These are phyloP conservation scores for Agrotis exclamationis DNA, from an alignment of 2,888 invertebrate species.

Conservation along the genomic window DNA sequence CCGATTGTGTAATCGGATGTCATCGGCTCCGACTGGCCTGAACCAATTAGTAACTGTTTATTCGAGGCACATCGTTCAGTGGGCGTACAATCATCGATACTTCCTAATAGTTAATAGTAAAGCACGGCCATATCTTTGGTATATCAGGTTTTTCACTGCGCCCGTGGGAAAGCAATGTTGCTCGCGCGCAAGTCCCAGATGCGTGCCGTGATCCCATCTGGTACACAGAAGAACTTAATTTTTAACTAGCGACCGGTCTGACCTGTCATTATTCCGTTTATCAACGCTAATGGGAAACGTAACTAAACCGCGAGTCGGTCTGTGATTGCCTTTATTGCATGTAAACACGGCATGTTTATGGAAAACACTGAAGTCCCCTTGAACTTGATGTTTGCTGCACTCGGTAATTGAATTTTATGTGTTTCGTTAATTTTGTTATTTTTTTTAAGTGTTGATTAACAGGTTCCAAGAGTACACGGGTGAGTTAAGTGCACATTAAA, in stretches of 20 bases:
- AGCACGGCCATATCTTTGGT: constrained; percentile 71
- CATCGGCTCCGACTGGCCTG: constrained; percentile 51
- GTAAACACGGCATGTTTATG: constrained; percentile 76
- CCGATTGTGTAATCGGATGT: constrained; percentile 65
- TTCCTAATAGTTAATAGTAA: constrained; percentile 75
- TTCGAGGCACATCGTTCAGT: constrained; percentile 59
- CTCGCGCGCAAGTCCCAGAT: constrained; percentile 65
- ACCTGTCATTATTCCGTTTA: constrained; percentile 77
- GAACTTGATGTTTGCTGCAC: constrained; percentile 62
- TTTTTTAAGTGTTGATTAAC: constrained; percentile 36
- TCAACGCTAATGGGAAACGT: constrained; percentile 74
- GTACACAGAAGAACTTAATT: constrained; percentile 80
- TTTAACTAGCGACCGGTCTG: constrained; percentile 79
- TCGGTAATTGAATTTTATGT: constrained; percentile 54
- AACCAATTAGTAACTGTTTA: constrained; percentile 73
- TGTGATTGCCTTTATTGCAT: constrained; percentile 72
- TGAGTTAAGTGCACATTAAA: constrained; percentile 34
- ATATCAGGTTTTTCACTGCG: constrained; percentile 78
- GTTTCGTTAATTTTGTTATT: constrained; percentile 40
- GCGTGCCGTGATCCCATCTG: constrained; percentile 77
- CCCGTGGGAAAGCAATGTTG: constrained; percentile 86
- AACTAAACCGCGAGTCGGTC: constrained; percentile 57
- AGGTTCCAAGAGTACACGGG: constrained; percentile 21
- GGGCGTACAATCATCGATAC: constrained; percentile 74
- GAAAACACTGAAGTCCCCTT: constrained; percentile 66